Evolutionary conservation across 2,888 invertebrate genomes (phyloP).

Genomic region (Idaea biselata): DNA sequence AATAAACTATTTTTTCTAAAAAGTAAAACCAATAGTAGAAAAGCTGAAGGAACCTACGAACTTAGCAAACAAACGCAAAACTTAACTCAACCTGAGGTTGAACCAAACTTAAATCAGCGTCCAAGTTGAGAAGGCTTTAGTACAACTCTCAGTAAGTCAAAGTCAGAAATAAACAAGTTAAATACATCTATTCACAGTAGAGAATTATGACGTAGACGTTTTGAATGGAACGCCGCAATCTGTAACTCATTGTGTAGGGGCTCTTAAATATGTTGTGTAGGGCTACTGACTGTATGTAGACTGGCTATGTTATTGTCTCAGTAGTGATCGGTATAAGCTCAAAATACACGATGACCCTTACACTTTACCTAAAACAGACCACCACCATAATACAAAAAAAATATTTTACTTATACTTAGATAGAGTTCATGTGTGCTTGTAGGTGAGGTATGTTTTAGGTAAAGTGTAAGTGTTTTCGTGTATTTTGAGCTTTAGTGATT

Average conservation of each 20-base stretch:
- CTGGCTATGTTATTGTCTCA: background rate
- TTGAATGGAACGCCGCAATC: background rate
- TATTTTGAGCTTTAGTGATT: too few species aligned
- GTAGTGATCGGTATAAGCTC: too few species aligned
- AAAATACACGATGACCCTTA: too few species aligned
- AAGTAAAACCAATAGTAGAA: background rate
- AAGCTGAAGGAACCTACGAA: background rate
- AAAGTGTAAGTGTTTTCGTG: too few species aligned
- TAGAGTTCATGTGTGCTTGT: too few species aligned
- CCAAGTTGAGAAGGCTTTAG: background rate
- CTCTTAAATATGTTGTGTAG: background rate
- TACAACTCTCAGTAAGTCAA: background rate
- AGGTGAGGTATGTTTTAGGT: too few species aligned
- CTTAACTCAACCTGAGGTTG: background rate
- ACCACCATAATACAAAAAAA: too few species aligned
- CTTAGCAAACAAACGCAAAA: background rate
- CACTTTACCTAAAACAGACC: too few species aligned
- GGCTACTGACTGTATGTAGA: background rate
- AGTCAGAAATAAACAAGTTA: constrained; percentile 1
- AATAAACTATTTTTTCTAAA: too few species aligned
- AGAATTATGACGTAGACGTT: constrained; percentile 3
- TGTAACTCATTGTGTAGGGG: constrained; percentile 1
- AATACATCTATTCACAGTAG: background rate
- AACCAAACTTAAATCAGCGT: background rate
- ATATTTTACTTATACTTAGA: too few species aligned